phyloP scores from a whole-genome alignment of 1,140 invertebrate species.

The Megalopta genalis region DNA sequence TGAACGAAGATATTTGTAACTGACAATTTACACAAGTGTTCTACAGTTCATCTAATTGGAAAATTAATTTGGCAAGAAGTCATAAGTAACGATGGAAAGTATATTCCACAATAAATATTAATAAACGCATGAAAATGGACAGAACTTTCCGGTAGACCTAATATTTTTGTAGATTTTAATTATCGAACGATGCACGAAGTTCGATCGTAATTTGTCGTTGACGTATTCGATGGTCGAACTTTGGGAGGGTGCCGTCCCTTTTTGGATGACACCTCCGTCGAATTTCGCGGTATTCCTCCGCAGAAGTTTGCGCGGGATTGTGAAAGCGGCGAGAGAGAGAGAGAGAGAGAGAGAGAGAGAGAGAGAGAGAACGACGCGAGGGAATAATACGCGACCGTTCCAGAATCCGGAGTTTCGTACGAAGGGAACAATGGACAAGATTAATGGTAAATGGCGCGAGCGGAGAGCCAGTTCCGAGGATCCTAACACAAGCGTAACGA shows the following conservation, averaged over 20 bases:
- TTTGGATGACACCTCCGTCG: constrained; percentile 8
- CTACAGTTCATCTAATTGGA: too few species aligned
- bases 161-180: background rate
- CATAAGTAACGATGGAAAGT: too few species aligned
- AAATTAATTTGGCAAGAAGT: too few species aligned
- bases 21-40: too few species aligned
- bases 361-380: constrained; percentile 44
- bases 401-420: constrained; percentile 66
- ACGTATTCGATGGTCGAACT: background rate
- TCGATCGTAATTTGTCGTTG: background rate
- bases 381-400: constrained; percentile 63
- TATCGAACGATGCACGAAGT: background rate
- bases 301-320: constrained; percentile 43
- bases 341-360: background rate
- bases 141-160: too few species aligned
- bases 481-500: constrained; percentile 51
- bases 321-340: background rate
- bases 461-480: constrained; percentile 44
- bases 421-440: constrained; percentile 68
- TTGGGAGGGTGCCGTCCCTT: background rate
- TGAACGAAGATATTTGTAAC: too few species aligned
- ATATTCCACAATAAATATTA: too few species aligned
- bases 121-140: too few species aligned
- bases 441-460: constrained; percentile 64
- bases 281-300: constrained; percentile 10